These are phyloP conservation scores for Nothobranchius kuhntae DNA, from an alignment of 2,113 vertebrate species.

Conservation along the genomic window DNA sequence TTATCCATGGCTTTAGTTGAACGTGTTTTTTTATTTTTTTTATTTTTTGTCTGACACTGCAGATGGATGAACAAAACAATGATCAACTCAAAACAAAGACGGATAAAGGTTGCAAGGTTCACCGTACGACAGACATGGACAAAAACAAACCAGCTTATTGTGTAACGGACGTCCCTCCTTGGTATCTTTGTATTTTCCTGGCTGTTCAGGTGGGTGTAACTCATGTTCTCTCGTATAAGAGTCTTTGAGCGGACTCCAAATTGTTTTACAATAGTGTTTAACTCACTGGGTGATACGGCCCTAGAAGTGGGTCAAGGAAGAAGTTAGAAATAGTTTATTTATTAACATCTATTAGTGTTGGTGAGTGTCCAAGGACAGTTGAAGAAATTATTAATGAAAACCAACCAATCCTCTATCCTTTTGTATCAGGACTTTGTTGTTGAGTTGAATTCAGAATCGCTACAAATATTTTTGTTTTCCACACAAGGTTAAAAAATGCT, in stretches of 20 bases:
- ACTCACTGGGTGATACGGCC: too few relatives aligned
- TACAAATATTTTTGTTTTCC: too few relatives aligned
- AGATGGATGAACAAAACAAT: constrained; percentile 60
- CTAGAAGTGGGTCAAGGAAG: not conserved
- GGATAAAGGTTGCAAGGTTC: not conserved
- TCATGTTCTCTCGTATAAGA: not conserved
- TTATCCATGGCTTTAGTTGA: not conserved
- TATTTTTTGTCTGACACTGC: not conserved
- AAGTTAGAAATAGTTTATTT: not conserved
- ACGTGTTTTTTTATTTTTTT: not conserved
- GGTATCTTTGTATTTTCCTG: constrained; percentile 91
- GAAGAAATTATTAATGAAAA: not conserved
- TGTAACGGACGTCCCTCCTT: constrained; percentile 86
- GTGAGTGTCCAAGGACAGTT: not conserved
- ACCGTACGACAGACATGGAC: constrained; percentile 4
- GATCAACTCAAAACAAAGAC: constrained; percentile 33
- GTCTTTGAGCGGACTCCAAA: too few relatives aligned
- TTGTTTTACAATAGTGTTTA: too few relatives aligned
- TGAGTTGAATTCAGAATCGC: too few relatives aligned
- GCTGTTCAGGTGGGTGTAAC: constrained; percentile 83
- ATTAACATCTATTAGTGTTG: not conserved
- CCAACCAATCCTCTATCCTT: too few relatives aligned
- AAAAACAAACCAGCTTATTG: constrained; percentile 76
- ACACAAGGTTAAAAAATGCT: too few relatives aligned
- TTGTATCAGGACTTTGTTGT: too few relatives aligned